Base-by-base conservation (phyloP, 1,140 invertebrate species). In the Cyphomyrmex costatus region DNA sequence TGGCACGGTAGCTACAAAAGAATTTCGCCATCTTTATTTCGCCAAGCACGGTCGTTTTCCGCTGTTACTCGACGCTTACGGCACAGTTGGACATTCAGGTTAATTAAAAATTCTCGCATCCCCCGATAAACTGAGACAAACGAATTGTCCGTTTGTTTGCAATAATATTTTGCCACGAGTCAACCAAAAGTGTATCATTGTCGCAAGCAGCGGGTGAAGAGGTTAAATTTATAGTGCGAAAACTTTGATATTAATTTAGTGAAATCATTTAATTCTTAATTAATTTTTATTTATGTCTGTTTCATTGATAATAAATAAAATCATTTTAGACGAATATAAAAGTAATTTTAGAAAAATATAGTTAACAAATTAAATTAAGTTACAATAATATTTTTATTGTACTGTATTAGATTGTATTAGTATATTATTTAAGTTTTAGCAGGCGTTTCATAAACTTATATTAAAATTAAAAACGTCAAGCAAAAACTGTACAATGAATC, bases 31-130 rank as follows among this genome's bases (percentile, higher is more conserved):
- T 66, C 60, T 85, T 78, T 85, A 78, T 78, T 46, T 24, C 12
- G 16, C 42, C 68, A 10, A 16, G 42, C 46, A 53, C 49, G 49
- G 82, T 36, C 30, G 46, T 83, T 74, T 70, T 8, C 68, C 53
- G 14, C 78, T 78, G 82, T 85, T 85, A 77, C 10, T 66, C 58
- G 46, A 42, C 82, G 68, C 66, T 83, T 60, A 73, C n/a, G 21
- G 24, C 56, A 46, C 46, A 84, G 27, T 63, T 78, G 46, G 30
- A 61, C 73, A 76, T 76, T 85, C 49, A 78, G 46, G 46, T 78
- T 85, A 85, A 85, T 85, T 76, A 85, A 65, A 85, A 77, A 85
- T 85, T 24, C 36, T 78, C 49, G 46, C 46, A 27, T 76, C n/a
- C 73, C 73, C 73, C 82, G 33, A 66, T 78, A 63, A 66, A 56